Evolutionary conservation across 2,113 vertebrate species (phyloP).

Genomic region (Albula glossodonta): DNA sequence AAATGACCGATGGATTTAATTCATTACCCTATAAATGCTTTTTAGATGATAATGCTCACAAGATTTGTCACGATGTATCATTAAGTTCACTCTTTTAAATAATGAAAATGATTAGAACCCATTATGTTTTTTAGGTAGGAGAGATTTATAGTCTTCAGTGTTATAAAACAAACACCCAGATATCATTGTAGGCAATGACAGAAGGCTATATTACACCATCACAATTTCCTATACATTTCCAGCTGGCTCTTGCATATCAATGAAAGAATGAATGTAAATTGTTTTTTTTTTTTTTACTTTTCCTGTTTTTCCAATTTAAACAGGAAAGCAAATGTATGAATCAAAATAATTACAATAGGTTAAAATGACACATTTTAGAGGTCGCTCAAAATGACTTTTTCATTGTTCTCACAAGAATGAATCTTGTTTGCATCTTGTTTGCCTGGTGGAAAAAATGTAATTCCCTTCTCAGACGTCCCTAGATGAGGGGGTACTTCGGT

Average conservation of each 20-base stretch:
- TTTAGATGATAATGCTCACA: conserved; percentile 60
- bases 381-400: conserved; percentile 46
- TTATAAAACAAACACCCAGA: conserved; percentile 43
- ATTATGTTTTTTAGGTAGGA: conserved; percentile 50
- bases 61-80: conserved; percentile 54
- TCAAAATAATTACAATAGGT: conserved; percentile 26
- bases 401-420: conserved; percentile 21
- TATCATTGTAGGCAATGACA: conserved; percentile 27
- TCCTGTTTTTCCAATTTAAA: conserved; percentile 22
- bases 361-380: conserved; percentile 42
- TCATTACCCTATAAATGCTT: conserved; percentile 59
- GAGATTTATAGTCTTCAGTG: conserved; percentile 44
- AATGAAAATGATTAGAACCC: conserved; percentile 59
- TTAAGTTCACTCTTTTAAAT: conserved; percentile 52
- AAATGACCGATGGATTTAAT: conserved; percentile 67
- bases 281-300: conserved; percentile 36
- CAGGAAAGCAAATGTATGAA: conserved; percentile 32
- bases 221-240: conserved; percentile 34
- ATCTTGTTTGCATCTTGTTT: conserved; percentile 46
- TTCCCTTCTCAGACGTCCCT: conserved; percentile 28
- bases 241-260: conserved; percentile 41
- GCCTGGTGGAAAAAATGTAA: conserved; percentile 34
- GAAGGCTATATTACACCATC: conserved; percentile 38
- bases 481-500: conserved; percentile 28
- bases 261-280: conserved; percentile 40